A percentile compares a stretch with the other conserved stretches of the same genome.
Evolutionary conservation across 2,888 invertebrate genomes (phyloP).

Genomic region (Cryptus viduatorius): DNA sequence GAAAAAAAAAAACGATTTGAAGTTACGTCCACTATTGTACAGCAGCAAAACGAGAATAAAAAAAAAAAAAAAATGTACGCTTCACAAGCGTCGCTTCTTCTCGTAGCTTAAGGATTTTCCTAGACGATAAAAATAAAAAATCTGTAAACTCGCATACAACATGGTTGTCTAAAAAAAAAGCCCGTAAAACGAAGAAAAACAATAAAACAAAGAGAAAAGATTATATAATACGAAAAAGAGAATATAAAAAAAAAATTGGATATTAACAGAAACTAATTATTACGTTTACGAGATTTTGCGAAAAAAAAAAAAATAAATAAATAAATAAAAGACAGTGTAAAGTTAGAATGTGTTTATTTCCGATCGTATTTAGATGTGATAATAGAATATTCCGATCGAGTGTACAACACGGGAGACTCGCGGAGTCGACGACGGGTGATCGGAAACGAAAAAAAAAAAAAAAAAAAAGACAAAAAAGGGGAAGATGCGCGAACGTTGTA

Average conservation of each 20-base stretch:
- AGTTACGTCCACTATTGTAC: slow-evolving; percentile 30
- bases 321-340: neutral
- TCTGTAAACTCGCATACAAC: neutral
- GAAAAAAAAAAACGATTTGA: slow-evolving; percentile 24
- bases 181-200: neutral
- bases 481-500: neutral
- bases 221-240: neutral
- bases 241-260: slow-evolving; percentile 14
- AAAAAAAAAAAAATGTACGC: neutral
- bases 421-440: neutral
- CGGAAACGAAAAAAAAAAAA: neutral
- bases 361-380: slow-evolving; percentile 40
- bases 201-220: slow-evolving; percentile 7
- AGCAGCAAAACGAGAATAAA: neutral
- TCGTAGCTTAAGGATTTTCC: neutral
- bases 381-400: slow-evolving; percentile 38
- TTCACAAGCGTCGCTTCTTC: slow-evolving; percentile 11
- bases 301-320: neutral
- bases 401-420: slow-evolving; percentile 22
- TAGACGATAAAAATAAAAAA: neutral
- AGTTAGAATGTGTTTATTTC: slow-evolving; percentile 15
- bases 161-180: neutral
- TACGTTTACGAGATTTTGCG: neutral
- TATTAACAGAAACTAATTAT: neutral
- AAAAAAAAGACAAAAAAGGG: slow-evolving; percentile 11